phyloP scores from a whole-genome alignment of 2,888 invertebrate species.

The Trileptium ribeirensis region DNA sequence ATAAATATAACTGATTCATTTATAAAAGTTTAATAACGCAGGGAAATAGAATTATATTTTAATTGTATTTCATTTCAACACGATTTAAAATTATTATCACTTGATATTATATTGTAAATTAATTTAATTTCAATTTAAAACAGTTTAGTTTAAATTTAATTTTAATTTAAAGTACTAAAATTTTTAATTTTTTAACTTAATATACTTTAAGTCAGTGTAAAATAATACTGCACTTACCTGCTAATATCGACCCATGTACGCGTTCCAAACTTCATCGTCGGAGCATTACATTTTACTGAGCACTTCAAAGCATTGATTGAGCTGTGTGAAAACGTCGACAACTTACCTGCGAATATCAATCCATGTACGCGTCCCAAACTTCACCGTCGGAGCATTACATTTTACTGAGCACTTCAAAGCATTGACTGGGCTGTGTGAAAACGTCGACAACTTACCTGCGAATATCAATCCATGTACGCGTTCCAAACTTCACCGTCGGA shows the following conservation, averaged over 20 bases:
- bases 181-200: too few relatives aligned
- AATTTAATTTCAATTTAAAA: too few relatives aligned
- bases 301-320: constrained; percentile 98
- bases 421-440: constrained; percentile 97
- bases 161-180: too few relatives aligned
- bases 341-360: constrained; percentile 80
- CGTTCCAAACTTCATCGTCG: constrained; percentile 96
- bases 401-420: constrained; percentile 97
- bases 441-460: constrained; percentile 80
- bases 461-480: constrained; percentile 97
- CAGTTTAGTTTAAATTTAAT: too few relatives aligned
- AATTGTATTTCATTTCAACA: too few relatives aligned
- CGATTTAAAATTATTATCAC: too few relatives aligned
- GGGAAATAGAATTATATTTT: too few relatives aligned
- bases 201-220: constrained; percentile 98
- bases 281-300: constrained; percentile 97
- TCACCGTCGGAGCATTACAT: constrained; percentile 98
- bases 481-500: constrained; percentile 99
- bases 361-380: constrained; percentile 98
- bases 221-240: constrained; percentile 83
- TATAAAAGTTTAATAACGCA: too few relatives aligned
- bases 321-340: constrained; percentile 97
- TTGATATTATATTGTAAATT: too few relatives aligned
- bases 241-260: constrained; percentile 98
- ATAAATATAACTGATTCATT: too few relatives aligned